phyloP scores from a whole-genome alignment of 1,140 invertebrate species.

The Orussus abietinus region DNA sequence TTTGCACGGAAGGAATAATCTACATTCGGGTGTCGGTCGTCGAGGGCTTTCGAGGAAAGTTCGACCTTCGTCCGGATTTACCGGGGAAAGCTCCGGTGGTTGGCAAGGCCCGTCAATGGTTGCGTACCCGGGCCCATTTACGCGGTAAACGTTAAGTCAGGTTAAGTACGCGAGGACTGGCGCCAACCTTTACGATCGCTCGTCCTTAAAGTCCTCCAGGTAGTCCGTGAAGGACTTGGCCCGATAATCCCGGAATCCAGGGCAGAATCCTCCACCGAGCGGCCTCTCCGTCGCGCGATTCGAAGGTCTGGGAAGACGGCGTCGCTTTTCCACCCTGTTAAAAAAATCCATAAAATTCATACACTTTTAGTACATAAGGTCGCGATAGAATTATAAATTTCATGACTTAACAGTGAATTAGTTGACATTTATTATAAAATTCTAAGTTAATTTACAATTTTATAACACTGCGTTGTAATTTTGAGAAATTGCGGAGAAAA shows the following conservation, averaged over 20 bases:
- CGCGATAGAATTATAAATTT: too few species aligned
- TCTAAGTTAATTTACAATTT: too few species aligned
- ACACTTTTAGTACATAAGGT: too few species aligned
- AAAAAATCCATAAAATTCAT: too few species aligned
- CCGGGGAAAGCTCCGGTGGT: too few species aligned
- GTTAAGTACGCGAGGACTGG: slow-evolving; percentile 19
- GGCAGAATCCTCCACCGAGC: not conserved
- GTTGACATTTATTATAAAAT: too few species aligned
- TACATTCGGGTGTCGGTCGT: not conserved
- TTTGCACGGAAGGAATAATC: slow-evolving; percentile 3
- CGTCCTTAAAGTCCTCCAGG: slow-evolving; percentile 16
- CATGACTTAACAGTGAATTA: too few species aligned
- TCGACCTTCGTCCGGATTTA: slow-evolving; percentile 1
- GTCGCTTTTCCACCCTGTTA: too few species aligned
- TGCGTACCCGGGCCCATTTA: not conserved
- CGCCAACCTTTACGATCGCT: slow-evolving; percentile 33
- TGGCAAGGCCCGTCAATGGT: too few species aligned
- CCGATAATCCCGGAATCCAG: not conserved
- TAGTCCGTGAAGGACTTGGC: slow-evolving; percentile 2
- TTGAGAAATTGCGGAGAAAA: too few species aligned
- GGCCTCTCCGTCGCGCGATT: not conserved
- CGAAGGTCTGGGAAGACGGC: too few species aligned
- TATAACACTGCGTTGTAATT: too few species aligned
- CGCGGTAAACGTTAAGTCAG: slow-evolving; percentile 9
- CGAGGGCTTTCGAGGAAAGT: not conserved